These are phyloP conservation scores for Pantherophis vulpinus DNA, from an alignment of 2,797 vertebrate species.

Conservation along the genomic window DNA sequence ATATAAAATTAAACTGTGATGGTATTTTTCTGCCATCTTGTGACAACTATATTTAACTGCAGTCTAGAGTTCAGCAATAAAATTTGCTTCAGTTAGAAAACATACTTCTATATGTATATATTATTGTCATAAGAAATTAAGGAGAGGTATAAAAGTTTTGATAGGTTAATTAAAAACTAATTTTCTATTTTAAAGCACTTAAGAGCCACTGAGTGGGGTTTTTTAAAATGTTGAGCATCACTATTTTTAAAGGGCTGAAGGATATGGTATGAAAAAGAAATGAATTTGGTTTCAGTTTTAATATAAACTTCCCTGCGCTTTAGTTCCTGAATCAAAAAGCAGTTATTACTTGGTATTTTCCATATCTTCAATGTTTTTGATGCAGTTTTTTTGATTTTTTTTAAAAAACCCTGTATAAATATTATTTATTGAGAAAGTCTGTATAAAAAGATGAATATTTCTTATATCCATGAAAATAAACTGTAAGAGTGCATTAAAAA, in stretches of 20 bases:
- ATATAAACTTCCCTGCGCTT: background rate
- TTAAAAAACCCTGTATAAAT: background rate
- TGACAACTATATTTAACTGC: slow-evolving; percentile 58
- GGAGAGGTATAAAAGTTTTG: background rate
- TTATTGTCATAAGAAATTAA: background rate
- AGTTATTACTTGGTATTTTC: background rate
- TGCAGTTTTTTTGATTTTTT: background rate
- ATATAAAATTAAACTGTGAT: background rate
- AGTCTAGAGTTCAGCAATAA: background rate
- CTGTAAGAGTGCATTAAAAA: background rate
- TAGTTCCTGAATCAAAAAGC: background rate
- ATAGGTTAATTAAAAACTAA: background rate
- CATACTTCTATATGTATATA: rapidly evolving
- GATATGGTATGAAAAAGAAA: background rate
- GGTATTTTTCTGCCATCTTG: slow-evolving; percentile 69
- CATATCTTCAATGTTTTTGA: background rate
- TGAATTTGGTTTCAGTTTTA: background rate
- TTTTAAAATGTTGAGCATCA: background rate
- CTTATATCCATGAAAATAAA: background rate
- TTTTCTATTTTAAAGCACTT: background rate
- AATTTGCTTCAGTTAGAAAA: rapidly evolving
- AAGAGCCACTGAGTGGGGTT: background rate
- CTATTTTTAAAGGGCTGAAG: background rate
- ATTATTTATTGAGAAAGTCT: background rate
- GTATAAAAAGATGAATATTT: background rate